Evolutionary conservation across 2,888 invertebrate genomes (phyloP), one percentile per base, ranked within the genome.

Genomic region (Norana najaformis): DNA sequence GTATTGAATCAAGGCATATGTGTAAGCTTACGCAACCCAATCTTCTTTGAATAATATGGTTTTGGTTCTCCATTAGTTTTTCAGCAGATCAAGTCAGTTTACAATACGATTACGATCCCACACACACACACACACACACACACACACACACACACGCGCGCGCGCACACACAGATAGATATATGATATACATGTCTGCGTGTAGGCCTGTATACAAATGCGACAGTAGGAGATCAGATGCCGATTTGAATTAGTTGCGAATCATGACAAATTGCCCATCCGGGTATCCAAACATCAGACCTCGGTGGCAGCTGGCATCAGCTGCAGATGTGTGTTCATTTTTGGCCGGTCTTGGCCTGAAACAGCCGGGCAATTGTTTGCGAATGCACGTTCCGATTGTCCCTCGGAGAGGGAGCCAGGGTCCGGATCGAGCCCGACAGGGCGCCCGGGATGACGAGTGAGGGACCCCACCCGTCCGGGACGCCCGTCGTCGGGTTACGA

Each of bases 221-320:
- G 30, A n/a, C 69, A 69, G 69, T 69, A 35, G 85, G 85, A 36
- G 35, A 35, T 37, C 85, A 36, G 85, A 37, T 85, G 36, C 13
- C 85, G 35, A 37, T 85, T 35, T 85, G 85, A 85, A 85, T 85
- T 85, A 35, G 85, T 37, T 85, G 35, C 36, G 85, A 85, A 69
- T n/a, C 30, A 69, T 69, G 69, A 69, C 69, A 69, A 69, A 69
- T 69, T 30, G n/a, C n/a, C 69, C 69, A 69, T 69, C 69, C 8
- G 69, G 69, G 69, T 16, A 16, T 69, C 69, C 69, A n/a, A 69
- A 69, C 69, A 69, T 13, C 30, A n/a, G 69, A n/a, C 69, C 69
- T 30, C 16, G 0, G 69, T 69, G 69, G 8, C 69, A 69, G n/a
- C n/a, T 69, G 69, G 69, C 30, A 69, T n/a, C 69, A 69, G n/a